Conservation (phyloP, 1,140 invertebrate genomes). For the Lasioglossum baleicum region DNA sequence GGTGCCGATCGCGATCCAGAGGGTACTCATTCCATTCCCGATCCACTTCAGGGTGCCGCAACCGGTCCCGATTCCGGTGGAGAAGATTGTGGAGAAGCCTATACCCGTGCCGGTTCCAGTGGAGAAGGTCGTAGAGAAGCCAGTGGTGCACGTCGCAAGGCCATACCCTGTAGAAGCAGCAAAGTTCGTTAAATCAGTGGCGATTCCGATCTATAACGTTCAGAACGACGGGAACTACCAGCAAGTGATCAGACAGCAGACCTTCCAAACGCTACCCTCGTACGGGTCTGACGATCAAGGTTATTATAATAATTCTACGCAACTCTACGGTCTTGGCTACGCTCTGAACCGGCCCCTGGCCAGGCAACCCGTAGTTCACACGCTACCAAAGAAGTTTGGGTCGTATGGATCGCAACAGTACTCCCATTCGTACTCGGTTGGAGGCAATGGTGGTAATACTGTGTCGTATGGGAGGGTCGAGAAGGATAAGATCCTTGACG, state of each 20-base stretch:
- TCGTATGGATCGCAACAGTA: constrained; percentile 10
- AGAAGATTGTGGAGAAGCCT: constrained; percentile 81
- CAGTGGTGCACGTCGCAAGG: constrained; percentile 61
- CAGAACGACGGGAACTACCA: constrained; percentile 68
- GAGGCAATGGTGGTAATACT: neutral
- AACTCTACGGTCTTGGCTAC: constrained; percentile 7
- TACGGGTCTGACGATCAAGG: constrained; percentile 1
- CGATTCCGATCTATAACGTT: constrained; percentile 36
- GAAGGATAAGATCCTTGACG: constrained; percentile 61
- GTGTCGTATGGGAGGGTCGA: constrained; percentile 15
- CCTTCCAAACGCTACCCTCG: constrained; percentile 4
- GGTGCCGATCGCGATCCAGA: constrained; percentile 66
- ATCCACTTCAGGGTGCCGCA: constrained; percentile 71
- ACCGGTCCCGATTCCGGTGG: constrained; percentile 71
- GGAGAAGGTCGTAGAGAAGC: constrained; percentile 76
- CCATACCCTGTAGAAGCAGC: constrained; percentile 70
- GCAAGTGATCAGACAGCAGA: constrained; percentile 64
- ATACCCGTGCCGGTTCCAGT: neutral
- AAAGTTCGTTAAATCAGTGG: constrained; percentile 56
- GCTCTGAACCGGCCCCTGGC: neutral
- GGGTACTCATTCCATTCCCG: constrained; percentile 73
- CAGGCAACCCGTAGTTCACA: constrained; percentile 11
- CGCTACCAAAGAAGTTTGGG: constrained; percentile 43
- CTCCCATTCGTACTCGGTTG: constrained; percentile 13
- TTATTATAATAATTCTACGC: constrained; percentile 1